Evolutionary conservation across 2,888 invertebrate species (phyloP), one percentile per base, ranked within the genome.

Genomic region (Rhagophthalmus giganteus): DNA sequence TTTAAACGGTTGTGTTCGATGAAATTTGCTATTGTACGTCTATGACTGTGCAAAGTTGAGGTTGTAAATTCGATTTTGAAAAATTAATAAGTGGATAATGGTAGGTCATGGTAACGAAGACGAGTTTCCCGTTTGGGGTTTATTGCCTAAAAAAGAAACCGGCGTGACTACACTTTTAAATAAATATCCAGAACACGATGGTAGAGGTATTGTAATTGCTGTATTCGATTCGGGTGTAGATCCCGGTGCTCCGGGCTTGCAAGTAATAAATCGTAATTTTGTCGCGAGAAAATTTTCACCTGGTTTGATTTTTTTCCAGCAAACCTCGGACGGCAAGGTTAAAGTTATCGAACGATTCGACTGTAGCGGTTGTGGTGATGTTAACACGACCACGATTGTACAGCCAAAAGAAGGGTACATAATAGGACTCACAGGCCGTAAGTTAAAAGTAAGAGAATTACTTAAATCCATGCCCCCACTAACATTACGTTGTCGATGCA

Each of bases 211-310:
- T 39, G 79, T 90, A 59, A 95, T 99, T 71, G 98, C 96, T 30
- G 90, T 99, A 72, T 87, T 98, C 64, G 99, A 99, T 78, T 96
- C 97, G 2, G 98, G 98, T 5, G 92, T 99, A 42, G 98, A 99
- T 80, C 97, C 98, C 13, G 93, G 92, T 33, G 95, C 95, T 5
- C 85, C 89, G 57, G 98, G 98, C 55, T 81, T 99, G 63, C 87
- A 92, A 87, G 97, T 92, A 80, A 72, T 28, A 15, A 35, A 32
- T 30, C 16, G n/a, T 28, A 12, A n/a, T n/a, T n/a, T n/a, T n/a
- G n/a, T n/a, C n/a, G n/a, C n/a, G n/a, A n/a, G n/a, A n/a, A n/a
- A n/a, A n/a, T n/a, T n/a, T n/a, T n/a, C n/a, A n/a, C n/a, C n/a
- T n/a, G n/a, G n/a, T n/a, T n/a, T n/a, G n/a, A n/a, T n/a, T n/a